Base-by-base conservation (phyloP, 2,888 invertebrate species). In the Silvanus unidentatus region DNA sequence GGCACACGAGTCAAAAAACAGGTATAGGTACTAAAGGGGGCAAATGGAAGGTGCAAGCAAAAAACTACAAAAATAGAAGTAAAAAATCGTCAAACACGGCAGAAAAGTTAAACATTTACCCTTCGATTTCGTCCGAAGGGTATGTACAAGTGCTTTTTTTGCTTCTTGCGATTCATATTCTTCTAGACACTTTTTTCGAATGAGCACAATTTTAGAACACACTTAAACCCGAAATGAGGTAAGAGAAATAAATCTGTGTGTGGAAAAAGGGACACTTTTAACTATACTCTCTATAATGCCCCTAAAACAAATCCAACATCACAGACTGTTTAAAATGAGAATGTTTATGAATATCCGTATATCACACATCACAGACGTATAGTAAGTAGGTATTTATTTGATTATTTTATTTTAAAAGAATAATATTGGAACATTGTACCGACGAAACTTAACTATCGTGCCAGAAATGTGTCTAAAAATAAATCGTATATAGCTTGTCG, bases 391-490 rank as follows among this genome's bases (percentile, higher is more conserved):
- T 22, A 22, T 22, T 22, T 22, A 22, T 11, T 37, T 37, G 13
- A 16, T 37, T 37, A 9, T 13, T 37, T 37, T 37, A 37, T 9
- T 37, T 37, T 12, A 37, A 22, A 37, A 4, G 37, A 9, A 37
- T 37, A 22, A 37, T 37, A 37, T 37, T 37, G 37, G 37, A 37
- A 11, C 37, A 37, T 37, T 12, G 10, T 37, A 37, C 15, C 4
- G 16, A 3, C 10, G 16, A 37, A 9, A 11, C 8, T n/a, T 9
- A 13, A n/a, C 14, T 15, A 37, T 16, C 10, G 37, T 60, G 63
- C 64, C 64, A 66, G 63, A 63, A 60, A 56, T 57, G 54, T 16
- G 52, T 54, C 67, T 67, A 67, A 65, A 67, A 66, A 67, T 67
- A 40, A 29, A 40, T 13, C 13, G 8, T 22, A 22, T 22, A 22